Evolutionary conservation across 2,888 invertebrate species (phyloP), one percentile per base, ranked within the genome.

Genomic region (Pterobdella sp.): DNA sequence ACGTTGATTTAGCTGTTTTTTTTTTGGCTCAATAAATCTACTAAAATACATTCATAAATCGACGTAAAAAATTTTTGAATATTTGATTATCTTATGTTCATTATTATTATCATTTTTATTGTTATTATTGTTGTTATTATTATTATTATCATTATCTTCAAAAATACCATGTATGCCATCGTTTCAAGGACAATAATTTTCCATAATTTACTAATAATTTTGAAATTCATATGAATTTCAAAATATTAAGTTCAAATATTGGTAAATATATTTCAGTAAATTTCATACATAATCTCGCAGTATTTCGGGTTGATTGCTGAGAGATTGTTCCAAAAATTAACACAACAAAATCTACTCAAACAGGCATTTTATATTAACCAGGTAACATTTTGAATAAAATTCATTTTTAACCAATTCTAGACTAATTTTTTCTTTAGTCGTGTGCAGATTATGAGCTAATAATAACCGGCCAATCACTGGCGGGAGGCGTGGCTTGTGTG

Each of bases 401-500:
- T 14, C 7, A 29, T 14, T 7, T 63, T 63, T 10, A 63, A 26
- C 10, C 22, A 42, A 42, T 14, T n/a, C n/a, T n/a, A 42, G 7
- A 42, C 22, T 42, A 7, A 42, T 42, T 26, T 14, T 26, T 22
- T 31, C 34, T 18, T 2, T 60, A 74, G 74, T 32, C 49, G 42
- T 31, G 60, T 32, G 63, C 63, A 29, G 87, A 88, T 73, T 92
- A 92, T 81, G 87, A 88, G 77, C 86, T 94, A 68, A 88, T 91
- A 36, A 85, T 93, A 14, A 91, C 92, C 79, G 91, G 93, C 77
- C 93, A 94, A 85, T 93, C 93, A 84, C 85, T 94, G 69, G 94
- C 94, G 7, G 93, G 92, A 22, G 93, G 93, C 34, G 89, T 92
- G 63, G 91, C 91, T 75, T 89, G 91, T 75, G 86, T 94, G 76